These are phyloP conservation scores for Melanotaenia duboulayi DNA, from an alignment of 2,113 vertebrate species.

Conservation along the genomic window DNA sequence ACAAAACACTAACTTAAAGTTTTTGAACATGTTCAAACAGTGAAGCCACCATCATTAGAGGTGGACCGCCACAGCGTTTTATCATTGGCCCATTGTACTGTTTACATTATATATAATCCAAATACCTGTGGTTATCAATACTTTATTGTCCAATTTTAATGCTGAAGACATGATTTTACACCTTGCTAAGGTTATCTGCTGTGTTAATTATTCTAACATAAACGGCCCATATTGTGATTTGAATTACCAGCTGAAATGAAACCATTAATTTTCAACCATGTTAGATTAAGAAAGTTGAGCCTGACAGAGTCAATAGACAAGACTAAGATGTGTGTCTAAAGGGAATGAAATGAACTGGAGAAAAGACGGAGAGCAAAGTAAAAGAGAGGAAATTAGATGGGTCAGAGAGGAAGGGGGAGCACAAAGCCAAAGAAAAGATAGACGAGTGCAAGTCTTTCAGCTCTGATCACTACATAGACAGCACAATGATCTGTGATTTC, in stretches of 20 bases:
- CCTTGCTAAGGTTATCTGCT: too few species aligned
- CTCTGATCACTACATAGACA: conserved; percentile 2
- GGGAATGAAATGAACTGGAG: not conserved
- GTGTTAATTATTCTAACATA: too few species aligned
- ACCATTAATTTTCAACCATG: not conserved
- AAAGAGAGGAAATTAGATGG: conserved; percentile 49
- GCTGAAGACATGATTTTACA: too few species aligned
- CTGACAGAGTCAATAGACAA: not conserved
- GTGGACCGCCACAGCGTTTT: too few species aligned
- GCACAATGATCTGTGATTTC: conserved; percentile 41
- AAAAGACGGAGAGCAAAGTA: conserved; percentile 12
- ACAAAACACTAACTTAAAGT: too few species aligned
- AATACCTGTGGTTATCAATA: too few species aligned
- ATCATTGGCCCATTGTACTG: too few species aligned
- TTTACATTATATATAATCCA: too few species aligned
- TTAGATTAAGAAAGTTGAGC: not conserved
- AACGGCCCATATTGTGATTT: too few species aligned
- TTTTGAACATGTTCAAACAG: too few species aligned
- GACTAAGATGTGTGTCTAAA: not conserved
- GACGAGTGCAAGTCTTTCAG: conserved; percentile 29
- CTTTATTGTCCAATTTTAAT: too few species aligned
- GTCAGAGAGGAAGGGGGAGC: conserved; percentile 6
- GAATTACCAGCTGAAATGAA: not conserved
- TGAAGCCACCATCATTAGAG: too few species aligned
- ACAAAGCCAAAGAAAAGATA: conserved; percentile 3